Conservation (phyloP, 2,888 invertebrate species). For the Blomia tropicalis region DNA sequence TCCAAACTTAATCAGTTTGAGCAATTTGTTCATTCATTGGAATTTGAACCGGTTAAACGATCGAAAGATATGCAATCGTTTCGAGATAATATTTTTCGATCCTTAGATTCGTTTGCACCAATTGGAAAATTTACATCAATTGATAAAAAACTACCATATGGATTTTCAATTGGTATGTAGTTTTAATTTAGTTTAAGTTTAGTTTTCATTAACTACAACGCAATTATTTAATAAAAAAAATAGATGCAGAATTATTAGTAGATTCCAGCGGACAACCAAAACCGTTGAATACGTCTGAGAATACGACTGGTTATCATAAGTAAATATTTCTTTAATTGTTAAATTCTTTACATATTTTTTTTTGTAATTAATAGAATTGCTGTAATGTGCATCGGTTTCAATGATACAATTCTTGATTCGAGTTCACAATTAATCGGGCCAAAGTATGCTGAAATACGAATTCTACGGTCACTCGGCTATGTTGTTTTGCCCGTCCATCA, state of each 20-base stretch:
- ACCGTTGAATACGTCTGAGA: neutral
- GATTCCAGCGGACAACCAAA: conserved; percentile 1
- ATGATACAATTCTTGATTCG: conserved; percentile 12
- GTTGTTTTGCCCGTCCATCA: conserved; percentile 3
- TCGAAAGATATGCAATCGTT: neutral
- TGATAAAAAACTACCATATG: conserved; percentile 17
- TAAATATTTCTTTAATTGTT: neutral
- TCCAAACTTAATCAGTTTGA: neutral
- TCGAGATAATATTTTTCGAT: neutral
- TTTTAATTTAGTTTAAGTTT: conserved; percentile 2
- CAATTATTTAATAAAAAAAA: too few species aligned
- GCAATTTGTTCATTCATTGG: neutral
- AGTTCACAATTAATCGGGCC: conserved; percentile 2
- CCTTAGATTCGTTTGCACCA: conserved; percentile 5
- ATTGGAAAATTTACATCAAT: neutral
- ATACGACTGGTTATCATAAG: neutral
- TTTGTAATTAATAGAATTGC: conserved; percentile 3
- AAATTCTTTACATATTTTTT: neutral
- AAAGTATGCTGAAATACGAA: conserved; percentile 1
- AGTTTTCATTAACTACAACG: neutral
- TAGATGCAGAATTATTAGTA: neutral
- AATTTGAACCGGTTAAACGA: neutral
- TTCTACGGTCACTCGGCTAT: conserved; percentile 14
- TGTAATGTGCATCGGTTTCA: conserved; percentile 21
- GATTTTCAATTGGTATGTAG: conserved; percentile 20